Conservation (phyloP, 2,113 vertebrate genomes). For the Pao palembangensis region DNA sequence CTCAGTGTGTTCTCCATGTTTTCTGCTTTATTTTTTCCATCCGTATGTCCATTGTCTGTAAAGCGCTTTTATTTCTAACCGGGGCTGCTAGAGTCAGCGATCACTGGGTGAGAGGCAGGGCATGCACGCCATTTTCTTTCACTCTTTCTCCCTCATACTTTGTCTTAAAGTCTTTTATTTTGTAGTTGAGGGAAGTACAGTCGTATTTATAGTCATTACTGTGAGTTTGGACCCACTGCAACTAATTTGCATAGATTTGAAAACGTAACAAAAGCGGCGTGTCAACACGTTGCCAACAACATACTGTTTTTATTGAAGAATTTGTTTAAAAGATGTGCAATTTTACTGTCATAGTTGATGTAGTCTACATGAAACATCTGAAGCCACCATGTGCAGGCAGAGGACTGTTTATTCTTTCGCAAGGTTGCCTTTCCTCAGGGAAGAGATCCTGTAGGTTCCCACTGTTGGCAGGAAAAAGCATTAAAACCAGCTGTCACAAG, state of each 20-base stretch:
- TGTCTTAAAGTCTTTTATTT: background rate
- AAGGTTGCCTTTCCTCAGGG: slow-evolving; percentile 14
- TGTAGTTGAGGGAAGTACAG: background rate
- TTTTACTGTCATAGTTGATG: slow-evolving; percentile 12
- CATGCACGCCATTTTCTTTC: too few relatives aligned
- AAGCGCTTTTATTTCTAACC: too few relatives aligned
- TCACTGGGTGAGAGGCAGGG: too few relatives aligned
- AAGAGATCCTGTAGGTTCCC: slow-evolving; percentile 10
- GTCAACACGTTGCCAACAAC: background rate
- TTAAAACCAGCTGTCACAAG: slow-evolving; percentile 31
- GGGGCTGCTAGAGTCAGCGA: too few relatives aligned
- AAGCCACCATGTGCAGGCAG: background rate
- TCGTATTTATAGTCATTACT: background rate
- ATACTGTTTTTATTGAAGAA: background rate
- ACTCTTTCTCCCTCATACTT: too few relatives aligned
- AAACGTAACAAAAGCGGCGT: background rate
- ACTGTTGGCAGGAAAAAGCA: slow-evolving; percentile 7
- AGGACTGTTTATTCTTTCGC: slow-evolving; percentile 10
- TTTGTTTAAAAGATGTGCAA: slow-evolving; percentile 6
- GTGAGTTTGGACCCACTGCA: background rate
- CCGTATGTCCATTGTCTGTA: too few relatives aligned
- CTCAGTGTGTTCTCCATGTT: slow-evolving; percentile 31
- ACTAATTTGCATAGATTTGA: background rate
- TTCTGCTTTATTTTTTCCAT: too few relatives aligned
- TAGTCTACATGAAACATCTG: background rate